These are phyloP conservation scores for Lophius americanus DNA, from an alignment of 2,797 vertebrate genomes.

Conservation along the genomic window DNA sequence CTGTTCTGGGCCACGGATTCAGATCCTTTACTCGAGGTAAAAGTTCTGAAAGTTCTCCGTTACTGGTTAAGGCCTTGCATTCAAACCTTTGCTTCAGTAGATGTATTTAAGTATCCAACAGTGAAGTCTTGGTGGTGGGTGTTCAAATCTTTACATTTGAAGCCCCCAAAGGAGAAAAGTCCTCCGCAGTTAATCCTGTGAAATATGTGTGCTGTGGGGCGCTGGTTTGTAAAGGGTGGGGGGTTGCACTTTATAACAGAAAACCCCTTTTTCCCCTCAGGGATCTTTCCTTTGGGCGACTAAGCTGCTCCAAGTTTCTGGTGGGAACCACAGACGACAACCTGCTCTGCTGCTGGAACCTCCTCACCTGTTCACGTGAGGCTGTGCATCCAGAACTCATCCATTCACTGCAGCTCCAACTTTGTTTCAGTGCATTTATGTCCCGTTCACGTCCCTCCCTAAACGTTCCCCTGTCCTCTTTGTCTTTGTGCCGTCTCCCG, in stretches of 20 bases:
- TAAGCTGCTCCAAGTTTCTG: constrained; percentile 93
- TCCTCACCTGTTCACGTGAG: constrained; percentile 94
- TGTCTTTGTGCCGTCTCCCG: neutral
- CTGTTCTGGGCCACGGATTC: no score
- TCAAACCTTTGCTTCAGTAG: no score
- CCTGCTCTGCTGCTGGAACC: constrained; percentile 96
- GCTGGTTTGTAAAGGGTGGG: constrained; percentile 11
- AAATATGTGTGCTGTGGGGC: constrained; percentile 54
- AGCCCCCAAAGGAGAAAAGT: constrained; percentile 32
- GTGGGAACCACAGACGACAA: constrained; percentile 85
- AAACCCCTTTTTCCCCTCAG: constrained; percentile 70
- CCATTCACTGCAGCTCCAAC: no score
- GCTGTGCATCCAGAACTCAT: neutral
- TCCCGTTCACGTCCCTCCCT: no score
- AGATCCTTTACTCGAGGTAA: no score
- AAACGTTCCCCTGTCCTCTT: no score
- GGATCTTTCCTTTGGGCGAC: constrained; percentile 91
- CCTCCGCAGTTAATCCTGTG: constrained; percentile 63
- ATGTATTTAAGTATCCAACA: neutral
- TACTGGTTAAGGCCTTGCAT: no score
- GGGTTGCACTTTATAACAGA: constrained; percentile 13
- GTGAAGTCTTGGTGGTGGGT: constrained; percentile 1
- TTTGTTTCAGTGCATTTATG: neutral
- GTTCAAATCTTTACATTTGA: constrained; percentile 13
- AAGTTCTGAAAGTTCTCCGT: no score